Evolutionary conservation across 2,797 vertebrate genomes (phyloP).

Genomic region (Onychomys arenicola): DNA sequence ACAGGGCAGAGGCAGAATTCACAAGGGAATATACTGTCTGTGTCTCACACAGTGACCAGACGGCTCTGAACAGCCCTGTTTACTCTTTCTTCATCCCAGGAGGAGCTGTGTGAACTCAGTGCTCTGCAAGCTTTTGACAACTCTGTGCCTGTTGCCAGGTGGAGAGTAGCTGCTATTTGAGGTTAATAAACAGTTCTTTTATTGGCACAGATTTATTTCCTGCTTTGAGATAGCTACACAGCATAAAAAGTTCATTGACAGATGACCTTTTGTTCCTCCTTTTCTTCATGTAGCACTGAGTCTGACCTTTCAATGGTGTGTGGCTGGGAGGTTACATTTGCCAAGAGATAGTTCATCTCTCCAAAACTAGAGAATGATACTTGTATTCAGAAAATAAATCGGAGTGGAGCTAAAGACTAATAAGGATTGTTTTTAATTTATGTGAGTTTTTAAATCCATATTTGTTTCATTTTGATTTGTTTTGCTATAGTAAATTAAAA

Average conservation of each 20-base stretch:
- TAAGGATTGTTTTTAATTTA: constrained; percentile 10
- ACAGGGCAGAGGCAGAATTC: not conserved
- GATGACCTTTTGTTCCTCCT: not conserved
- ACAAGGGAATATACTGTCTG: not conserved
- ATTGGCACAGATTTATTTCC: not conserved
- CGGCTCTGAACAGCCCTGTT: not conserved
- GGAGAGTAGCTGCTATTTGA: not conserved
- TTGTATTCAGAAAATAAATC: constrained; percentile 48
- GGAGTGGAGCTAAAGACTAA: not conserved
- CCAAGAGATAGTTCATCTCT: not conserved
- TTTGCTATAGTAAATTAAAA: constrained; percentile 40
- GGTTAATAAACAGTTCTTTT: not conserved
- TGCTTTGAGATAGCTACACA: not conserved
- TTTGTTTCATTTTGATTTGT: constrained; percentile 10
- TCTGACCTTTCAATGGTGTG: not conserved
- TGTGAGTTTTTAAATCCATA: constrained; percentile 2
- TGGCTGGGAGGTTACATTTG: not conserved
- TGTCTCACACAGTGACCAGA: not conserved
- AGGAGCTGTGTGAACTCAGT: not conserved
- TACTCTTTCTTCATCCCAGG: not conserved
- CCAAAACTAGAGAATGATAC: not conserved
- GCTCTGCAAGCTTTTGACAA: not conserved
- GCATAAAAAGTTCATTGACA: not conserved
- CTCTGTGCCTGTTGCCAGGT: not conserved
- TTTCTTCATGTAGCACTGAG: not conserved